phyloP scores from a whole-genome alignment of 2,113 vertebrate genomes.

The Apodemus speciosus region DNA sequence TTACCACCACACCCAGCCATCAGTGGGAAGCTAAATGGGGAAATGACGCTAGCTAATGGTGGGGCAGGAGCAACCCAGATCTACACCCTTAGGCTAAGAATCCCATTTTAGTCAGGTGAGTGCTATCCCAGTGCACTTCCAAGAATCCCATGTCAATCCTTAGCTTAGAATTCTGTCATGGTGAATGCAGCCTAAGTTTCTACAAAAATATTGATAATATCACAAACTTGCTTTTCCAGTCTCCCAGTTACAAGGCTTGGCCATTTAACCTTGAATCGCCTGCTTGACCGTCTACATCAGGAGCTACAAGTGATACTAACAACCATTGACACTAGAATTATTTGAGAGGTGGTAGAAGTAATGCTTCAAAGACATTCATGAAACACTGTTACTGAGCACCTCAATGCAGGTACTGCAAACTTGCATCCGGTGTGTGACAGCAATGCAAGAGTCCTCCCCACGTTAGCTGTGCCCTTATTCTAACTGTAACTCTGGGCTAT shows the following conservation, averaged over 20 bases:
- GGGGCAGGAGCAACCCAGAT: neutral
- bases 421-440: neutral
- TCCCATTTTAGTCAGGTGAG: neutral
- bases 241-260: neutral
- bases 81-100: neutral
- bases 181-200: neutral
- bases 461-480: neutral
- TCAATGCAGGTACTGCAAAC: neutral
- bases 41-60: neutral
- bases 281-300: neutral
- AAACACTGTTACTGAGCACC: neutral
- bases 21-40: neutral
- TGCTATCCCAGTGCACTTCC: neutral
- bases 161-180: neutral
- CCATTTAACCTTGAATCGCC: conserved; percentile 26
- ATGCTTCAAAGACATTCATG: neutral
- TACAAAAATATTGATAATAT: neutral
- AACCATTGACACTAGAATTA: conserved; percentile 5
- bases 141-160: neutral
- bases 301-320: neutral
- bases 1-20: neutral
- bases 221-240: conserved; percentile 28
- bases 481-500: neutral
- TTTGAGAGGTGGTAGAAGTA: neutral
- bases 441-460: neutral